Evolutionary conservation across 1,140 invertebrate genomes (phyloP), one percentile per base, ranked within the genome.

Genomic region (Drosophila nebulosa): DNA sequence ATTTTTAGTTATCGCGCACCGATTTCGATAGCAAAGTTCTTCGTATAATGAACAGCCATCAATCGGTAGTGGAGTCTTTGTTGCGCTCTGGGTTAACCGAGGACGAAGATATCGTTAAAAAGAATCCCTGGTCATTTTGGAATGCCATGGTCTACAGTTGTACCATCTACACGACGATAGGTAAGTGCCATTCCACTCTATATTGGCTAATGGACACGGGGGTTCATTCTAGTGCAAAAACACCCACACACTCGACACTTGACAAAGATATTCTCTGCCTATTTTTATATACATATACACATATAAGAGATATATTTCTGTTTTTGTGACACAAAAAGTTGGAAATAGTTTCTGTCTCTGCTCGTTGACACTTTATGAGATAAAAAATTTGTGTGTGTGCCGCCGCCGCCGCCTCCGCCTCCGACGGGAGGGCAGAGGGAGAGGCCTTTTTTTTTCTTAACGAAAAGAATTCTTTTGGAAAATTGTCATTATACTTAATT

Each of bases 81-180:
- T 24, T 90, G 3, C 62, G 78, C 6, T 66, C 52, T 6, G 64
- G 67, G 5, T 27, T 76, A 6, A 64, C 75, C 0, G 30, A 64
- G n/a, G 18, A 80, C 22, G 67, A 57, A n/a, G 52, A 64, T 3
- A 14, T 36, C 1, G 2, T 39, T 3, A 64, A 65, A n/a, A 26
- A 62, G n/a, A 93, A 93, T 74, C 93, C 94, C 0, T 99, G 98
- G 98, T 95, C 95, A 10, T 97, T 97, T 90, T 96, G 96, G 95
- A 97, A 98, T 80, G 94, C 97, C 0, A 94, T 99, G 75, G 97
- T 98, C 90, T 99, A 97, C 89, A 97, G 97, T 66, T 96, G 96
- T 36, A 98, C 98, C 5, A 95, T 98, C 75, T 98, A 97, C 83
- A 98, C 98, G 0, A 98, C 98, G 2, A 98, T 99, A 79, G 97